Evolutionary conservation across 1,140 invertebrate genomes (phyloP).

Genomic region (Drosophila sulfurigaster): DNA sequence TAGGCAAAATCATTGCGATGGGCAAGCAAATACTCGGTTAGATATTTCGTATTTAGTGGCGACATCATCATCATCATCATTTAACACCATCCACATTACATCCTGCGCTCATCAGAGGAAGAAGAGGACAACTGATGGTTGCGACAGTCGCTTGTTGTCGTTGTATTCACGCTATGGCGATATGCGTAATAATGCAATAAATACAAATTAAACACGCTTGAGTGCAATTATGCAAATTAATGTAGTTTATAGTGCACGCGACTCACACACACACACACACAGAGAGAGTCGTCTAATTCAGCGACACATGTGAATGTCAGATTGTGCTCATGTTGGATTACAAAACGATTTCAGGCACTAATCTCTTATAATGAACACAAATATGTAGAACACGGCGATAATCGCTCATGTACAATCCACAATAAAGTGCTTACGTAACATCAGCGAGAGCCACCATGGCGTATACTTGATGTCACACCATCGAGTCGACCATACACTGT

Average conservation of each 20-base stretch:
- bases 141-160: constrained; percentile 52
- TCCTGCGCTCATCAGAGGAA: constrained; percentile 34
- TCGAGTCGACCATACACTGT: constrained; percentile 49
- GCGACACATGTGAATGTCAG: constrained; percentile 33
- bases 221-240: constrained; percentile 81
- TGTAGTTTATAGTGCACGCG: constrained; percentile 69
- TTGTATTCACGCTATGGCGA: constrained; percentile 62
- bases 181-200: constrained; percentile 82
- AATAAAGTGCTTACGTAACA: constrained; percentile 70
- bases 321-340: constrained; percentile 61
- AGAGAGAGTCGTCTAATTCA: constrained; percentile 22
- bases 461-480: constrained; percentile 18
- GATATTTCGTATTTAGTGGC: constrained; percentile 15
- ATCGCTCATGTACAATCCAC: constrained; percentile 77
- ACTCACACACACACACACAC: constrained; percentile 17
- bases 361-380: constrained; percentile 82
- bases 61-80: constrained; percentile 25
- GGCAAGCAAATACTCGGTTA: constrained; percentile 2
- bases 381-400: constrained; percentile 78
- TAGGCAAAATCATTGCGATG: neutral
- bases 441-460: neutral
- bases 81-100: constrained; percentile 28
- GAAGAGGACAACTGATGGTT: constrained; percentile 3
- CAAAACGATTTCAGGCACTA: constrained; percentile 75
- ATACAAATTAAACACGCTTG: constrained; percentile 83